Evolutionary conservation across 2,888 invertebrate species (phyloP), one percentile per base, ranked within the genome.

Genomic region (Spilarctia lutea): DNA sequence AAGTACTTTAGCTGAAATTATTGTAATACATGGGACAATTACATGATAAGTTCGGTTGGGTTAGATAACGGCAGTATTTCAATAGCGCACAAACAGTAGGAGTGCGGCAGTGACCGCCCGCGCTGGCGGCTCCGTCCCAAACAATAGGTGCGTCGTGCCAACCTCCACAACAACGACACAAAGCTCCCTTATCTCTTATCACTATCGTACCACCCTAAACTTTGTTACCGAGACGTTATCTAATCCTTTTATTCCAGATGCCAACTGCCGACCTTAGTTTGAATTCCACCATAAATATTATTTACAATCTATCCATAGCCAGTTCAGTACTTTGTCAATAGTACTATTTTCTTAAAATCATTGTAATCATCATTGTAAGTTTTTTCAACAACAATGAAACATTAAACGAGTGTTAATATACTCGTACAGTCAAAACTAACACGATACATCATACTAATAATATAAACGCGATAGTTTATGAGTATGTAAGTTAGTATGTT

Each of bases 151-250:
- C 35, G 56, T 69, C 24, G 56, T 39, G 35, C 70, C 68, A 42
- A 7, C 63, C 70, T 63, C 60, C 8, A 63, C 70, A 63, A 71
- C 42, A 71, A 30, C 60, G 70, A 27, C 42, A 71, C 70, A 73
- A 73, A 68, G 56, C 48, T 30, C 27, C 8, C 42, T 63, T 63
- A 63, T 67, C 73, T 73, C 39, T 68, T 39, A 63, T 48, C 60
- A 68, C 30, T 11, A 73, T 30, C 73, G 20, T 39, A 16, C 10
- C 45, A 30, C 35, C 66, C 35, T 39, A 66, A 72, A 72, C 72
- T 72, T 72, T 66, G 72, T n/a, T 10, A 18, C 65, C 30, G 71
- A 45, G 30, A n/a, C 66, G 52, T 71, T 71, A 71, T 65, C 71
- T 65, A 63, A 71, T 65, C 45, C 71, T 71, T 71, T 65, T 71